Base-by-base conservation (phyloP, 1,140 invertebrate species). In the Hycleus phaleratus region DNA sequence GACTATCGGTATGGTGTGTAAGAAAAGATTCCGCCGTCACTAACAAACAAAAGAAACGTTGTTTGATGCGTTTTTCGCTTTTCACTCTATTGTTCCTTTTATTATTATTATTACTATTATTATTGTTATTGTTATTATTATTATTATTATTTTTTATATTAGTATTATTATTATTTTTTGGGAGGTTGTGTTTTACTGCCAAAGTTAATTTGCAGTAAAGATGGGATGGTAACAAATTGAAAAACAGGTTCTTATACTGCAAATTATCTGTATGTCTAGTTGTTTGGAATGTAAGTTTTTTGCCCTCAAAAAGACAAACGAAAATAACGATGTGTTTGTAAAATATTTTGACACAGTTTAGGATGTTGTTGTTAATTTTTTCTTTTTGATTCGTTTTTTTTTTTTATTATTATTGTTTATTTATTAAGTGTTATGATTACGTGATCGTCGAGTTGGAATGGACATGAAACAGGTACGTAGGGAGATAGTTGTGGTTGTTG, bases 211-310 rank as follows among this genome's bases (percentile, higher is more conserved):
- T 64, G 64, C 64, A 66, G 59, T 61, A 55, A 66, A 66, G 58
- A 66, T 55, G 57, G 62, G 54, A 58, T 62, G 61, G 63, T 60
- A 68, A 66, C 61, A 62, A 62, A 68, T 68, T 63, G 66, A 60
- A 62, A 63, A 68, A 68, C 66, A 63, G 63, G 66, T 68, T 68
- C 51, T 52, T 46, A 18, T 18, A 56, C 50, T 60, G 65, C 64
- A 63, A 64, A 66, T 61, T 63, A 63, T 67, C 7, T 32, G 61
- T 57, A 63, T 61, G 65, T 49, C 40, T 60, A 52, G 40, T 59
- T 38, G 57, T 18, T 40, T 52, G 65, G 65, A 67, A 67, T 67
- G 65, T 59, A 60, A 61, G 47, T 67, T 66, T 67, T 67, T 65
- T 67, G 57, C 32, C 4, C 7, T 7, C 4, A 32, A 32, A 32